Evolutionary conservation across 2,113 vertebrate species (phyloP), one percentile per base, ranked within the genome.

Genomic region (Carlito syrichta): DNA sequence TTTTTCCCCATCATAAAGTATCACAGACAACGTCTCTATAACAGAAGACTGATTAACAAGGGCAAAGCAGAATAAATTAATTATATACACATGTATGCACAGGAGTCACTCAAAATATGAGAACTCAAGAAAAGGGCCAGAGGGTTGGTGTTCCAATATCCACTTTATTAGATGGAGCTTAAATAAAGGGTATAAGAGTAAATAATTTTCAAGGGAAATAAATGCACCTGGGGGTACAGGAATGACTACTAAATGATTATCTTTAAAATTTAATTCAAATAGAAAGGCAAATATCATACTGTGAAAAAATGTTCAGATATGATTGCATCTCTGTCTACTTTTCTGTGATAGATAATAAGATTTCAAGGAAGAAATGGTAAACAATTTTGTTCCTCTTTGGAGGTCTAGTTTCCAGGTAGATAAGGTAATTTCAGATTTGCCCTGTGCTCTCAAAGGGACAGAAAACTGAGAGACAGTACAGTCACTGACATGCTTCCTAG

Each of bases 401-500:
- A 35, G 30, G 32, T 66, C 62, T 16, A 35, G 32, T 32, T 35
- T 66, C 62, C 17, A 14, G 32, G 13, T 17, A 66, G 32, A 17
- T 16, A 66, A 35, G 14, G 14, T 35, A 66, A 35, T 6, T 35
- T 66, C 14, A 3, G 30, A 66, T 17, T 63, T 66, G 35, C 35
- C 32, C 62, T 66, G 62, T 35, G 30, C 14, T 30, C 35, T 35
- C 30, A 14, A 32, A 66, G 32, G 32, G 30, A 13, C 32, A 17
- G 62, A 66, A 14, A 3, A 66, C 17, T 66, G 62, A 66, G 30
- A 35, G 62, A 35, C 30, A 66, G 62, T 12, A 66, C 14, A 30
- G 32, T 35, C 20, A 19, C 11, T 0, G 35, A 8, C 2, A 2
- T 2, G 20, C 13, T n/a, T 52, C 19, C 25, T 40, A 12, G 11